Conservation (phyloP, 23 tunicate genomes). For the Ascidia mentula region DNA sequence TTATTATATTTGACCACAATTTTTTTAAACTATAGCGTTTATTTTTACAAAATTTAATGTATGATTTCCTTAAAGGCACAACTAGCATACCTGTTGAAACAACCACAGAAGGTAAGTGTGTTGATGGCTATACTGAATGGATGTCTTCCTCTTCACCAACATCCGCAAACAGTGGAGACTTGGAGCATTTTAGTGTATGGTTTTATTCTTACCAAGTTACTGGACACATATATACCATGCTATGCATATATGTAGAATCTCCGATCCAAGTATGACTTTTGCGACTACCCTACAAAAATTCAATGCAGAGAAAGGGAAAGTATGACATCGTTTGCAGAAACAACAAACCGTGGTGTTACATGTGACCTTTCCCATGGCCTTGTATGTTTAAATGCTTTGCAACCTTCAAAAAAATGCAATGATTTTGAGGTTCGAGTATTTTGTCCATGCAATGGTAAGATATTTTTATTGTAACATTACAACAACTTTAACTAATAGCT, state of each 20-base stretch:
- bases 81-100: background rate
- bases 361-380: conserved; percentile 36
- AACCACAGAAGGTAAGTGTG: background rate
- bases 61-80: no score
- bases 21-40: no score
- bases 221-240: no score
- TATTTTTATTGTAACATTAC: no score
- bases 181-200: conserved; percentile 15
- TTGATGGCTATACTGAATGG: conserved; percentile 27
- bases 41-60: no score
- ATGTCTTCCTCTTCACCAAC: conserved; percentile 22
- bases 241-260: conserved; percentile 12
- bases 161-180: conserved; percentile 4
- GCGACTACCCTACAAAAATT: conserved; percentile 10
- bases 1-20: no score
- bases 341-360: conserved; percentile 14
- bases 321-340: background rate
- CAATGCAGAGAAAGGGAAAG: conserved; percentile 21
- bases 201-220: background rate
- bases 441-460: conserved; percentile 16
- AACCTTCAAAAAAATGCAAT: background rate
- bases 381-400: conserved; percentile 19
- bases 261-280: conserved; percentile 16
- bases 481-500: no score
- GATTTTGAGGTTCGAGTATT: conserved; percentile 35